Base-by-base conservation (phyloP, 2,113 vertebrate species). In the Phaethon lepturus region DNA sequence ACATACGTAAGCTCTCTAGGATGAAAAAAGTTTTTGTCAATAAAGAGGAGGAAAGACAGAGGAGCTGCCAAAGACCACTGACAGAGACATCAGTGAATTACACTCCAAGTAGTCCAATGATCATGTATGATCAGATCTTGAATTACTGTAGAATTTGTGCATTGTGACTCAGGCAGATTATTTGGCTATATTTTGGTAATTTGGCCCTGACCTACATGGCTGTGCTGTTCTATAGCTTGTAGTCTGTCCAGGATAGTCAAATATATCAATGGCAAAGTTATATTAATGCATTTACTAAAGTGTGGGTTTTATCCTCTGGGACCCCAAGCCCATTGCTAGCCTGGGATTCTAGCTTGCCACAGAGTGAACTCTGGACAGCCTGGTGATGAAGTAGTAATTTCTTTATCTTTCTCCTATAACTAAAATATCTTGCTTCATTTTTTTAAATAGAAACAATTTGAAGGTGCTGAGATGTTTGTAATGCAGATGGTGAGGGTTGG, bases 121-220 rank as follows among this genome's bases (percentile, higher is more conserved):
- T 49, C 5, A 1, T 3, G 2, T n/a, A 38, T 55, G 88, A 63
- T n/a, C 56, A 42, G 60, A n/a, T 92, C 95, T 86, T 71, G 9
- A 82, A 72, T 78, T 67, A 23, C 31, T 63, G 11, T 38, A 19
- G 17, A n/a, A n/a, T 45, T 67, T 38, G 28, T 85, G 68, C 29
- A 31, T 49, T n/a, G n/a, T 76, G 63, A 60, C 40, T 85, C n/a
- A 76, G 59, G n/a, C 25, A 86, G 80, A 71, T 60, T 59, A 23
- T 63, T 90, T 92, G 44, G 28, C 62, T 79, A 6, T 79, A 29
- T 42, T 88, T 88, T 88, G 52, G 71, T 79, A 58, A 11, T 87
- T 69, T 92, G 68, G 29, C 50, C 13, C n/a, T 67, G 62, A 42
- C 15, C 13, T 64, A 64, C 60, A 23, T 4, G 5, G 28, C 38